Base-by-base conservation (phyloP, 2,797 vertebrate genomes). In the Neostethus bicornis region DNA sequence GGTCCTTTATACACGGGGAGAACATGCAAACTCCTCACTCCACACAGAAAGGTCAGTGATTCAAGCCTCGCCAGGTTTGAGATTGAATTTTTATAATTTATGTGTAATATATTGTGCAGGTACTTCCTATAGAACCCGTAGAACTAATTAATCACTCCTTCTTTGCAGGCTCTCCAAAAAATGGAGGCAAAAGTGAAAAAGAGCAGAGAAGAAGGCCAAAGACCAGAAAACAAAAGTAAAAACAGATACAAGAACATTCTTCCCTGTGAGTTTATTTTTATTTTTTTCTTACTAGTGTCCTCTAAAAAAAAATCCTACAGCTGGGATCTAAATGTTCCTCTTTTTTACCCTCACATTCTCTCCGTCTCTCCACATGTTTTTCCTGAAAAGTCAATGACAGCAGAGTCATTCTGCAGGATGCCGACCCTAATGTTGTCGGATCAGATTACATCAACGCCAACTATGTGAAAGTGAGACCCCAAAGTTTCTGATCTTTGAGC, bases 191-290 rank as follows among this genome's bases (percentile, higher is more conserved):
- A 97, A 82, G 87, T 95, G 72, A 92, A 94, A 61, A 95, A 96
- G 75, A 94, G 95, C 80, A 87, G 97, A 52, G 92, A 94, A 16
- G 96, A 98, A 70, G 97, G 97, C 3, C 96, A 97, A 90, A 92
- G 96, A 62, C 95, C 93, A 3, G 96, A 98, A 76, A 99, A 99
- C 79, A 99, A 98, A 85, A 92, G 94, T 94, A 98, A 98, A 84
- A 99, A 99, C 83, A 89, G 97, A 81, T 99, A 99, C 80, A 99
- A 99, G 90, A 99, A 99, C 84, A 99, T 98, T 70, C 92, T 98
- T 54, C 96, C 97, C 3, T 99, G 96, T 98, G 71, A 96, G 96
- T 62, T 21, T 37, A 13, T 31, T 35, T 23, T 32, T 9, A 19
- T 23, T 26, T 17, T 32, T 10, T 19, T 20, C 17, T 11, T 20